These are phyloP conservation scores for Neoscelio sp. DNA, from an alignment of 2,888 invertebrate species.

Conservation along the genomic window DNA sequence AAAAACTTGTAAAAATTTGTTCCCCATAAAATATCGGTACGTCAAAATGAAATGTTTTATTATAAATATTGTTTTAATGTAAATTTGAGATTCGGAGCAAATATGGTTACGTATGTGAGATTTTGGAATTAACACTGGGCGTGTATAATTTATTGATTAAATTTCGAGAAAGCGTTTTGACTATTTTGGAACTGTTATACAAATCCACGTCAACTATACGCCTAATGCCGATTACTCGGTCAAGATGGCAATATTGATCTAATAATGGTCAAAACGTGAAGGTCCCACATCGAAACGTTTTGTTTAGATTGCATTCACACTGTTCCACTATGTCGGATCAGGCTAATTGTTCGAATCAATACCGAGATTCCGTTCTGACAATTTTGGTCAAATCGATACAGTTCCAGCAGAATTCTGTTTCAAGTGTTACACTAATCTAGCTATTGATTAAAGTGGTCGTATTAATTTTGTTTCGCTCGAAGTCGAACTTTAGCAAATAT, in stretches of 20 bases:
- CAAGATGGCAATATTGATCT: conserved; percentile 65
- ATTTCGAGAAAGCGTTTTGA: conserved; percentile 31
- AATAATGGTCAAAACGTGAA: conserved; percentile 64
- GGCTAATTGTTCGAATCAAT: conserved; percentile 61
- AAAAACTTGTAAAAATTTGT: conserved; percentile 36
- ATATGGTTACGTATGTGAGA: too few relatives aligned
- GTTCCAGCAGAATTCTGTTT: conserved; percentile 33
- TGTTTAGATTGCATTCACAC: conserved; percentile 65
- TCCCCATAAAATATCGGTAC: neutral
- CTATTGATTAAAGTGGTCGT: conserved; percentile 23
- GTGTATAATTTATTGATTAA: conserved; percentile 22
- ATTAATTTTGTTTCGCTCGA: neutral
- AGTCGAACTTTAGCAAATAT: too few relatives aligned
- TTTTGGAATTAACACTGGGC: too few relatives aligned
- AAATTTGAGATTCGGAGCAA: neutral
- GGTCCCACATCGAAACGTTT: conserved; percentile 59
- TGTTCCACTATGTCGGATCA: conserved; percentile 61
- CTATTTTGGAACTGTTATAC: conserved; percentile 28
- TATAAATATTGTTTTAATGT: neutral
- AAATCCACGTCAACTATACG: conserved; percentile 38
- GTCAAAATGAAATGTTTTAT: neutral
- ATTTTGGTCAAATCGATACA: conserved; percentile 54
- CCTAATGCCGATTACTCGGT: conserved; percentile 54
- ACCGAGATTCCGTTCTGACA: conserved; percentile 52
- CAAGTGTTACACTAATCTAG: conserved; percentile 36